These are phyloP conservation scores for Diarsia brunnea DNA, from an alignment of 2,888 invertebrate species.

Conservation along the genomic window DNA sequence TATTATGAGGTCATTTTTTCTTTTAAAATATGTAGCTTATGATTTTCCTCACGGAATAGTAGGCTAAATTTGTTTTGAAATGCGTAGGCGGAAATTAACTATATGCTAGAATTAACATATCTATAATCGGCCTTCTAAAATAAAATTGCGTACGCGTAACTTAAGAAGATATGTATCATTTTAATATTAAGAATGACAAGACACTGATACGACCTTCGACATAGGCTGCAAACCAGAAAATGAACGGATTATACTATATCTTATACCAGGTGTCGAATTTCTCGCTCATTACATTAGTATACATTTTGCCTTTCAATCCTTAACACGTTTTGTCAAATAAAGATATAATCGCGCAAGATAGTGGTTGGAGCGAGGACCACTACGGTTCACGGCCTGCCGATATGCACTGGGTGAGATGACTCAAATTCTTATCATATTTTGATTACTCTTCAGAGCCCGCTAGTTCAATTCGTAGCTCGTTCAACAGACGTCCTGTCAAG, in stretches of 20 bases:
- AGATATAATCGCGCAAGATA: slow-evolving; percentile 30
- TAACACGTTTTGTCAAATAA: slow-evolving; percentile 45
- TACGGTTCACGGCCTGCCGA: slow-evolving; percentile 58
- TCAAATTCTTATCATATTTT: slow-evolving; percentile 56
- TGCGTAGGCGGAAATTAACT: slow-evolving; percentile 20
- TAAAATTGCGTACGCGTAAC: slow-evolving; percentile 5
- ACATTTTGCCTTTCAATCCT: slow-evolving; percentile 31
- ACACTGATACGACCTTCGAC: slow-evolving; percentile 40
- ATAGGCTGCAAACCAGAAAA: slow-evolving; percentile 42
- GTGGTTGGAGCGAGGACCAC: slow-evolving; percentile 46
- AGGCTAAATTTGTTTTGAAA: neutral
- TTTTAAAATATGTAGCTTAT: neutral
- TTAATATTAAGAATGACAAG: slow-evolving; percentile 22
- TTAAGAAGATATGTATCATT: slow-evolving; percentile 21
- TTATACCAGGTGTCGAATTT: slow-evolving; percentile 33
- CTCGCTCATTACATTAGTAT: slow-evolving; percentile 36
- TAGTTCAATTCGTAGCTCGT: slow-evolving; percentile 60
- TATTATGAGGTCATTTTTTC: neutral
- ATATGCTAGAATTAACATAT: slow-evolving; percentile 12
- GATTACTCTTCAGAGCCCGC: slow-evolving; percentile 41
- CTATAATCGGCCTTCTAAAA: slow-evolving; percentile 27
- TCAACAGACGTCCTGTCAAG: slow-evolving; percentile 37
- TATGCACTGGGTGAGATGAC: slow-evolving; percentile 62
- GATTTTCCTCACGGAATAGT: neutral
- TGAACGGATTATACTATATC: slow-evolving; percentile 24